Evolutionary conservation across 2,888 invertebrate species (phyloP).

Genomic region (Sycophila texana): DNA sequence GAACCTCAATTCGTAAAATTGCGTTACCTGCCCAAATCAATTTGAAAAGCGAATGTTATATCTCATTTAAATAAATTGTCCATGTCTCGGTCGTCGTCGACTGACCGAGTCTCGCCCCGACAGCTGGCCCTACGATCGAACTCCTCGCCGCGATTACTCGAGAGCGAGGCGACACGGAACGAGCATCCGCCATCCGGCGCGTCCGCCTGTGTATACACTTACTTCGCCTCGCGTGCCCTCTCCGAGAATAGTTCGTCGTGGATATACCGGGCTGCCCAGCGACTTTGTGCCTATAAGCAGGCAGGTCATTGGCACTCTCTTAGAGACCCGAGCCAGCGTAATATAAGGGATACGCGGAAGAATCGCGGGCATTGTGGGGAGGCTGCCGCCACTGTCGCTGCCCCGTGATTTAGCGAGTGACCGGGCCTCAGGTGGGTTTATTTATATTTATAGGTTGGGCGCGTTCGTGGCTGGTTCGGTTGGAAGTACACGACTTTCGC

Average conservation of each 20-base stretch:
- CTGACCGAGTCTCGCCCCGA: not conserved
- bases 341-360: not conserved
- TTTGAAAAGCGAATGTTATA: too few species aligned
- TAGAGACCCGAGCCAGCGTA: not conserved
- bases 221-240: not conserved
- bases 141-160: constrained; percentile 4
- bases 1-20: too few species aligned
- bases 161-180: too few species aligned
- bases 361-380: constrained; percentile 4
- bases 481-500: not conserved
- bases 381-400: not conserved
- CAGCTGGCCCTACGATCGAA: not conserved
- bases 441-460: constrained; percentile 48
- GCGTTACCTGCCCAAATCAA: too few species aligned
- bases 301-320: constrained; percentile 72
- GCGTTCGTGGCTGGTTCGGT: not conserved
- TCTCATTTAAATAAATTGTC: too few species aligned
- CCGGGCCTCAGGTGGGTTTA: constrained; percentile 42
- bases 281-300: constrained; percentile 73
- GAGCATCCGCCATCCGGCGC: not conserved
- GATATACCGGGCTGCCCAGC: constrained; percentile 66
- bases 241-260: constrained; percentile 41
- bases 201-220: not conserved
- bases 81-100: too few species aligned
- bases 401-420: constrained; percentile 29